Conservation (phyloP, 2,888 invertebrate species). For the Micoletzkya japonica region DNA sequence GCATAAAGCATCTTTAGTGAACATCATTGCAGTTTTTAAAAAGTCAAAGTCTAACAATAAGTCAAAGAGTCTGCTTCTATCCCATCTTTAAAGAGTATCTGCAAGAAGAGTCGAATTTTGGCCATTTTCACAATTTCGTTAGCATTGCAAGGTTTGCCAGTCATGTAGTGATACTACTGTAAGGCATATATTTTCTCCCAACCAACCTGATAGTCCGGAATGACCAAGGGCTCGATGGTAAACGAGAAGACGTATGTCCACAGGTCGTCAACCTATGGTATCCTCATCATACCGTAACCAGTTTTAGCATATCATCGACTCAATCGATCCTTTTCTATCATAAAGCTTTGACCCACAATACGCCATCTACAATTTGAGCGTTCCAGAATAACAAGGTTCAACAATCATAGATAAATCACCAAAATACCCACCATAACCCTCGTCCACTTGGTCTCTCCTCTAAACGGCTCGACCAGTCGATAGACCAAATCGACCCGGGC, state of each 20-base stretch:
- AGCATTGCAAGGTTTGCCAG: no score
- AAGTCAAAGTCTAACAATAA: no score
- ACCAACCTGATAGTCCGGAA: slow-evolving; percentile 6
- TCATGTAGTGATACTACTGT: no score
- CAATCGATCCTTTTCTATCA: background rate
- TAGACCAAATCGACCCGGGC: slow-evolving; percentile 11
- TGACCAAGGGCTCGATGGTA: slow-evolving; percentile 17
- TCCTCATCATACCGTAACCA: background rate
- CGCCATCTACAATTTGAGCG: background rate
- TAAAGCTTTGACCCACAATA: background rate
- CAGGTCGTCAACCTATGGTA: slow-evolving; percentile 14
- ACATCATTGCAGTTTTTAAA: no score
- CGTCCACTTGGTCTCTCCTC: slow-evolving; percentile 18
- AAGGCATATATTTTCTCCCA: no score
- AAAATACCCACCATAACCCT: slow-evolving; percentile 1
- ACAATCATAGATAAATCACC: background rate
- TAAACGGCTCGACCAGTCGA: slow-evolving; percentile 18
- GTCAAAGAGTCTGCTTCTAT: no score
- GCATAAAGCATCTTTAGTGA: no score
- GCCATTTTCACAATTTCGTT: no score
- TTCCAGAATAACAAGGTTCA: background rate
- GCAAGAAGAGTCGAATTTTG: no score
- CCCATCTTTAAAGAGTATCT: no score
- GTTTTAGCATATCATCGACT: background rate
- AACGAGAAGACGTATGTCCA: slow-evolving; percentile 22